These are phyloP conservation scores for Idaea aversata DNA, from an alignment of 2,888 invertebrate species.

Conservation along the genomic window DNA sequence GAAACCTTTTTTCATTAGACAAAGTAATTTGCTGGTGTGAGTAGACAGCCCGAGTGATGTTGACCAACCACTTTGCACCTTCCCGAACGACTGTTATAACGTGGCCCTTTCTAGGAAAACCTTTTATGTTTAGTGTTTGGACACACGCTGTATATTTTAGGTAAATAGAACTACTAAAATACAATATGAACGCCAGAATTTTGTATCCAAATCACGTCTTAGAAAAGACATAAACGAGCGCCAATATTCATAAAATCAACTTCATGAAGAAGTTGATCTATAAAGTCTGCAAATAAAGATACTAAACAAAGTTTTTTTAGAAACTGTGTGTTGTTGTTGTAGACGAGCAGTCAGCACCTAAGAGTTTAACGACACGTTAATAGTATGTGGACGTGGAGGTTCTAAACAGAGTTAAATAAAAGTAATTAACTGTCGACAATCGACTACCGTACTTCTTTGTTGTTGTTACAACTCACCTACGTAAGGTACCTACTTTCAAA, in stretches of 20 bases:
- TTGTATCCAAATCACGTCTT: constrained; percentile 2
- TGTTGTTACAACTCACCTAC: constrained; percentile 32
- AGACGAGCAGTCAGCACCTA: not conserved
- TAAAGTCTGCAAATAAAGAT: not conserved
- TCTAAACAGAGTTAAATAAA: constrained; percentile 23
- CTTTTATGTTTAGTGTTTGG: constrained; percentile 42
- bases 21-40: constrained; percentile 57
- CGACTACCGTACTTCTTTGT: constrained; percentile 15
- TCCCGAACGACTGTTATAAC: constrained; percentile 48
- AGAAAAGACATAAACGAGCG: constrained; percentile 17
- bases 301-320: not conserved
- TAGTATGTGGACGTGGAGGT: not conserved
- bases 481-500: constrained; percentile 36
- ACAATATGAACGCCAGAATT: constrained; percentile 9
- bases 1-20: constrained; percentile 50
- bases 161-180: constrained; percentile 35
- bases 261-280: not conserved
- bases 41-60: constrained; percentile 52
- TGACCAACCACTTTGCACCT: constrained; percentile 73
- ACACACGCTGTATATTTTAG: constrained; percentile 43
- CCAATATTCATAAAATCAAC: not conserved
- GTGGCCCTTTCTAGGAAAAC: constrained; percentile 65
- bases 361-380: not conserved
- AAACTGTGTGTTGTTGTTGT: not conserved
- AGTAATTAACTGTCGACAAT: constrained; percentile 18